Conservation (phyloP, 2,888 invertebrate species). For the Synanthedon vespiformis region DNA sequence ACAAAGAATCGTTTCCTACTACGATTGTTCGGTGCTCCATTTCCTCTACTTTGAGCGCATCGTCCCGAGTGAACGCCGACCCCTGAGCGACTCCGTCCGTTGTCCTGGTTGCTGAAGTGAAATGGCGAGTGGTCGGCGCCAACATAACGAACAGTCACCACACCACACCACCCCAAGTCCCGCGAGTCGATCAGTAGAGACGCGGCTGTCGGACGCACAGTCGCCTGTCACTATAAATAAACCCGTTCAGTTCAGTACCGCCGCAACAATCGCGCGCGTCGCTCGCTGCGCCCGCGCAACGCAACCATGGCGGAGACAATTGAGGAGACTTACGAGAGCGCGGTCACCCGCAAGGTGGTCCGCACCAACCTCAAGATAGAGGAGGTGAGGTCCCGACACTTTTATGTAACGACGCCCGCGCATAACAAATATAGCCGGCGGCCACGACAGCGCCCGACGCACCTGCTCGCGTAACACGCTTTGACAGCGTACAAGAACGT, state of each 20-base stretch:
- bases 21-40: neutral
- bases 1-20: neutral
- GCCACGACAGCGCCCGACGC: constrained; percentile 31
- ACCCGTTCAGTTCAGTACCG: constrained; percentile 57
- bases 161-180: constrained; percentile 4
- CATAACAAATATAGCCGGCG: constrained; percentile 45
- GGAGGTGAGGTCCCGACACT: constrained; percentile 73
- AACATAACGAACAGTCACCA: constrained; percentile 1
- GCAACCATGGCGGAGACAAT: constrained; percentile 76
- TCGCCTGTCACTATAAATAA: constrained; percentile 63
- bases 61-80: neutral
- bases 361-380: constrained; percentile 78
- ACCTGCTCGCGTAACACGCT: constrained; percentile 61
- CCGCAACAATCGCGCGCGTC: constrained; percentile 61
- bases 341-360: constrained; percentile 78
- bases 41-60: neutral
- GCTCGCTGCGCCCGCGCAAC: constrained; percentile 60
- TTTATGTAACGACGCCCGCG: constrained; percentile 57
- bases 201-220: constrained; percentile 24
- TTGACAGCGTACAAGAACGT: constrained; percentile 61
- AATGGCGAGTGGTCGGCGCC: neutral
- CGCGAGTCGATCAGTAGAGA: constrained; percentile 1
- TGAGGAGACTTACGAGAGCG: constrained; percentile 77
- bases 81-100: neutral
- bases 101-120: neutral